Percentiles rank a stretch among this genome's conserved stretches.
Conservation (phyloP, 2,797 vertebrate genomes). For the Coregonus ussuriensis region DNA sequence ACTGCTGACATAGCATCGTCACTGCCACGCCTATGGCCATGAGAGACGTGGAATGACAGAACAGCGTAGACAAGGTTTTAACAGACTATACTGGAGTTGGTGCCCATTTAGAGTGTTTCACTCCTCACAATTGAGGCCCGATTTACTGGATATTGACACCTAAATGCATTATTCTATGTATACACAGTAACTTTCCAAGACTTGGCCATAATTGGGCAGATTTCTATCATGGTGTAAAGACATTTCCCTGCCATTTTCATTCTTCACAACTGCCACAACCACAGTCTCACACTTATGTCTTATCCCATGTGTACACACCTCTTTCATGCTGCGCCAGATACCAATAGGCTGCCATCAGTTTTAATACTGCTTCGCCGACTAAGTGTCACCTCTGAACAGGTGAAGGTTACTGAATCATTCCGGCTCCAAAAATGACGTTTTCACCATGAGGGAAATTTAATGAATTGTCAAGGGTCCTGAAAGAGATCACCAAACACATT, state of each 20-base stretch:
- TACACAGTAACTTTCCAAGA: too few species aligned
- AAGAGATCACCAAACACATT: constrained; percentile 24
- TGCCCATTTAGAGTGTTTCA: neutral
- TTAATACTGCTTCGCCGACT: constrained; percentile 6
- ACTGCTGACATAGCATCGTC: neutral
- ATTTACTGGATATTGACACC: too few species aligned
- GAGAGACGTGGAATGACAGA: neutral
- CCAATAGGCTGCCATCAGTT: neutral
- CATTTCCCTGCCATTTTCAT: constrained; percentile 3
- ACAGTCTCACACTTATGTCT: constrained; percentile 5
- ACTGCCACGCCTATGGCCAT: neutral
- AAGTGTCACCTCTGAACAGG: constrained; percentile 28
- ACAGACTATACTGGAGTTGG: neutral
- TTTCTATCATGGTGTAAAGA: too few species aligned
- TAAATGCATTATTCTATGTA: too few species aligned
- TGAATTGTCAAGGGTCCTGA: constrained; percentile 42
- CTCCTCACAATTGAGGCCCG: too few species aligned
- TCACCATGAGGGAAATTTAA: constrained; percentile 38
- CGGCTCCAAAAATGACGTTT: constrained; percentile 36
- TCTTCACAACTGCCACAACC: neutral
- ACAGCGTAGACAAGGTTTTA: neutral
- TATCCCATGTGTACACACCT: constrained; percentile 4
- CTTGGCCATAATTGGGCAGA: too few species aligned
- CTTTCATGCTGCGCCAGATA: constrained; percentile 17
- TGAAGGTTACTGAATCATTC: constrained; percentile 39